Base-by-base conservation (phyloP, 2,888 invertebrate genomes). In the Plebejus melissa region DNA sequence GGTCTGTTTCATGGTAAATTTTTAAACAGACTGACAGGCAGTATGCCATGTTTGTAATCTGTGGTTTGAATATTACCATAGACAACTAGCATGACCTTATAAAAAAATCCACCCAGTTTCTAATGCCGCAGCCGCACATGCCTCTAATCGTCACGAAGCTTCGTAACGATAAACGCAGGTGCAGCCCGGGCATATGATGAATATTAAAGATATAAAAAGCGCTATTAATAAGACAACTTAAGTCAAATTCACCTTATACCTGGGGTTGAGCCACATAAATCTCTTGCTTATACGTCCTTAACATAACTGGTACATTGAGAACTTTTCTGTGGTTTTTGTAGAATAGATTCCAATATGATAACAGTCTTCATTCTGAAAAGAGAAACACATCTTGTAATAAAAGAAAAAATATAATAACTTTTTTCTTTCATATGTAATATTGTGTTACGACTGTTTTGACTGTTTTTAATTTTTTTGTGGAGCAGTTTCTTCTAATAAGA, bases 281-380 rank as follows among this genome's bases (percentile, higher is more conserved):
- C 22, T 50, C 50, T 50, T 54, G 3, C 7, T 41, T 41, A 38
- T 7, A 9, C 3, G 38, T 2, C 41, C 16, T 38, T 16, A 41
- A 70, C 38, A n/a, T 70, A 70, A 41, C 70, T 41, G 38, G 41
- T 41, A 70, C 41, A 41, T 41, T 65, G 36, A 36, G 65, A 65
- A 36, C 65, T 36, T 65, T 65, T 65, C 11, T 32, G 65, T 65
- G 70, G 70, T 16, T 69, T 70, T 50, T 72, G 72, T 72, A 72
- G 46, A 22, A 50, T 28, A 32, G 50, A 22, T 72, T 72, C 72
- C 72, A 32, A 36, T 50, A 54, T 13, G 41, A 54, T 72, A 72
- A 32, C 72, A 72, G 72, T 72, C 72, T 72, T 72, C 69, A 38
- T 74, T 70, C 74, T 76, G 76, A 58, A 76, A 76, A 60, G 4